These are phyloP conservation scores for Diuraphis noxia DNA, from an alignment of 1,140 invertebrate genomes.

Conservation along the genomic window DNA sequence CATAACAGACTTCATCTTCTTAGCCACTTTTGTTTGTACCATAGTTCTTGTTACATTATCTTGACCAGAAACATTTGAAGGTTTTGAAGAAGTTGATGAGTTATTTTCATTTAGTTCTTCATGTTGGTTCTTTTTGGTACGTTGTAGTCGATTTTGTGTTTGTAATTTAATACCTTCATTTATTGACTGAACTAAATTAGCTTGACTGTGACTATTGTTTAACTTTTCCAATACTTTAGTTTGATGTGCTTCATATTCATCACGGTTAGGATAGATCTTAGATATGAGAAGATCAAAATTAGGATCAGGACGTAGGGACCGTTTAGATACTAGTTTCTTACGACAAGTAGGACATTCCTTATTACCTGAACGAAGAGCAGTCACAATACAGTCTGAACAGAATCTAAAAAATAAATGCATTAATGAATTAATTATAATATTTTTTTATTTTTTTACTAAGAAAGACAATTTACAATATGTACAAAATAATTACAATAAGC, in stretches of 20 bases:
- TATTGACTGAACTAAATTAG: slow-evolving; percentile 89
- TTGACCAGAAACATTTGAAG: background rate
- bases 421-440: too few relatives aligned
- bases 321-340: slow-evolving; percentile 97
- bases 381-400: slow-evolving; percentile 98
- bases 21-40: slow-evolving; percentile 26
- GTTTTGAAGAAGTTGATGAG: slow-evolving; percentile 1
- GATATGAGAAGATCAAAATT: slow-evolving; percentile 98
- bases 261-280: slow-evolving; percentile 96
- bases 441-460: too few relatives aligned
- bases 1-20: slow-evolving; percentile 18
- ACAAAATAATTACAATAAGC: too few relatives aligned
- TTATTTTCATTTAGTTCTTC: slow-evolving; percentile 36
- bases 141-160: slow-evolving; percentile 82
- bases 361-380: slow-evolving; percentile 96
- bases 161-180: slow-evolving; percentile 94
- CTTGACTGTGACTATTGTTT: slow-evolving; percentile 91
- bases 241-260: slow-evolving; percentile 96
- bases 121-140: slow-evolving; percentile 69
- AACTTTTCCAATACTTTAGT: slow-evolving; percentile 89
- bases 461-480: too few relatives aligned
- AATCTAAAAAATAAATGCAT: slow-evolving; percentile 64
- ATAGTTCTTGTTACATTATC: slow-evolving; percentile 34
- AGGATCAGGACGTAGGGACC: slow-evolving; percentile 93
- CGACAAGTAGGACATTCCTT: slow-evolving; percentile 99